Evolutionary conservation across 2,797 vertebrate genomes (phyloP), one percentile per base, ranked within the genome.

Genomic region (Sus cebifrons): DNA sequence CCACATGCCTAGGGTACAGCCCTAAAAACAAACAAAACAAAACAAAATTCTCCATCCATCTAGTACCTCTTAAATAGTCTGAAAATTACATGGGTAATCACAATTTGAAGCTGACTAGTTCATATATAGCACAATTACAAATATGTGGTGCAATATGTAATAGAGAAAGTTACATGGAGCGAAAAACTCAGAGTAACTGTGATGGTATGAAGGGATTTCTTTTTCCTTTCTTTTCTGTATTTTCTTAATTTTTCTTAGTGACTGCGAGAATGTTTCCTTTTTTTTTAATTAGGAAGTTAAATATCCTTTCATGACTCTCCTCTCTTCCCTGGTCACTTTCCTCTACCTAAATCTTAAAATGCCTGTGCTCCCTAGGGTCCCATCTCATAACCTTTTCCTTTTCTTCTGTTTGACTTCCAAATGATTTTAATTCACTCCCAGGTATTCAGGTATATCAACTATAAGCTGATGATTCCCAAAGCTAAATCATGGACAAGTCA

Each of bases 191-290:
- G 9, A 27, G 29, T 62, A 67, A 86, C 71, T 82, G 36, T 16
- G 40, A 27, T 88, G 27, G 36, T 49, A 81, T 74, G 27, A 74
- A 82, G 23, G 20, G 2, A 67, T 14, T 32, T 54, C 75, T 90
- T 82, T 90, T 77, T 32, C 75, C 74, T 58, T 86, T 68, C 25
- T 65, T 65, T 67, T 52, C 62, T 77, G 21, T 49, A 95, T 86
- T 75, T 82, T 32, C 68, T 52, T 86, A 56, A 56, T 64, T 73
- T 73, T 64, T 83, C 86, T 75, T 77, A 79, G 21, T 44, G 49
- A 81, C 23, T 73, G 21, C 25, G 78, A 74, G 62, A 83, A 62
- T 64, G 44, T n/a, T 32, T 68, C 36, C 3, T 36, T 36, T 64
- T 68, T 70, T 36, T 29, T 77, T 60, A 70, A 64, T 44, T 29